Evolutionary conservation across 2,888 invertebrate genomes (phyloP), one percentile per base, ranked within the genome.

Genomic region (Trimorus sp.): DNA sequence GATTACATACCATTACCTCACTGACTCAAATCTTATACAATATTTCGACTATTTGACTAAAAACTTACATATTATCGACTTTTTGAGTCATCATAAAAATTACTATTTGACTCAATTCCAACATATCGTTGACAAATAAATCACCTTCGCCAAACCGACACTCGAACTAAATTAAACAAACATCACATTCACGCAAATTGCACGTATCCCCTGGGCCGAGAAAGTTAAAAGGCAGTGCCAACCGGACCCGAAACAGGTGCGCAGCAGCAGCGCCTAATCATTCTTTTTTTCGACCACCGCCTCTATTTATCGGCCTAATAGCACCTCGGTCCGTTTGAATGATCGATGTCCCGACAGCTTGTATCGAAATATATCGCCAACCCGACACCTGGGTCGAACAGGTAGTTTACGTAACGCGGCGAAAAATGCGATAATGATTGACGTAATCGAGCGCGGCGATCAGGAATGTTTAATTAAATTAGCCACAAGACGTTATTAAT

Each of bases 281-380:
- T 49, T 63, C 48, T 37, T 51, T 59, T 70, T 70, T 70, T 60
- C 11, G 11, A 6, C 40, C 40, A 7, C 40, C 40, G 2, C 9
- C 11, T 40, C 40, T 40, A 65, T 73, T 56, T 73, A 48, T 62
- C 15, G 53, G 54, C 42, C 45, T 62, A 73, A 73, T 63, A 63
- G 54, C 62, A 42, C 42, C 42, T 15, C 42, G 48, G 62, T 63
- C 73, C 37, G 16, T 62, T 63, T 63, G 54, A 73, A 45, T 73
- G 73, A 73, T 73, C 63, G 73, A 73, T 68, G 51, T 16, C 42
- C 53, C 26, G 58, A 58, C 49, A 59, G 69, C 49, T 62, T 73
- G 63, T 40, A 11, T 40, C 26, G 26, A 26, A 40, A 40, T 62
- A 56, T 54, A 60, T 62, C 62, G 45, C 42, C 40, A 51, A 73